Evolutionary conservation across 1,140 invertebrate species (phyloP), one percentile per base, ranked within the genome.

Genomic region (Saccostrea cuccullata): DNA sequence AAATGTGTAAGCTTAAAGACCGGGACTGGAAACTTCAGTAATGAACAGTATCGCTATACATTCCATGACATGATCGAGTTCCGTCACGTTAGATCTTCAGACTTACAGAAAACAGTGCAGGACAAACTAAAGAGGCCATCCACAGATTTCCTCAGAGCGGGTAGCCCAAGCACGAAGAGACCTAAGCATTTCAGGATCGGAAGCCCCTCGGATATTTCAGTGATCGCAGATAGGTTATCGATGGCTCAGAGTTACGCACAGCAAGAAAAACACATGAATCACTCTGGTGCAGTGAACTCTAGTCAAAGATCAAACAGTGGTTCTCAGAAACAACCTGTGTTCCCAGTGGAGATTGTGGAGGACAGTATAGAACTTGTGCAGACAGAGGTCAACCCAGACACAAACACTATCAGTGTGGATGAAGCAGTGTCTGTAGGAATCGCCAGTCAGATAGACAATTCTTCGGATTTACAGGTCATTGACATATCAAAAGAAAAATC

Each of bases 341-440:
- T 85, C 26, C 70, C 70, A 15, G 70, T 89, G 17, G 86, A 89
- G 73, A 87, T 89, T 0, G 83, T 87, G 20, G 89, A 89, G 58
- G 89, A 89, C 84, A 89, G 89, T 84, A 82, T 89, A 47, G 89
- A 89, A 87, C 82, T 89, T 36, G 86, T 89, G 55, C 89, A 89
- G 47, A 89, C 83, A 86, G 89, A 84, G 30, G 26, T 77, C 26
- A 56, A 55, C 12, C 55, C 70, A 47, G 55, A 82, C 26, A 77
- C 70, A 30, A 55, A 86, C 11, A 47, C 82, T 47, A 60, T 85
- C 8, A 85, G 56, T 36, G n/a, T 64, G 17, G 56, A 89, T 55
- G 84, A 86, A 55, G 73, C 84, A 73, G 89, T 90, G 13, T 82
- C 89, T 2, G 85, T 90, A 5, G 87, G 85, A 1, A 87, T 90